Evolutionary conservation across 2,113 vertebrate species (phyloP), one percentile per base, ranked within the genome.

Genomic region (Balaenoptera acutorostrata): DNA sequence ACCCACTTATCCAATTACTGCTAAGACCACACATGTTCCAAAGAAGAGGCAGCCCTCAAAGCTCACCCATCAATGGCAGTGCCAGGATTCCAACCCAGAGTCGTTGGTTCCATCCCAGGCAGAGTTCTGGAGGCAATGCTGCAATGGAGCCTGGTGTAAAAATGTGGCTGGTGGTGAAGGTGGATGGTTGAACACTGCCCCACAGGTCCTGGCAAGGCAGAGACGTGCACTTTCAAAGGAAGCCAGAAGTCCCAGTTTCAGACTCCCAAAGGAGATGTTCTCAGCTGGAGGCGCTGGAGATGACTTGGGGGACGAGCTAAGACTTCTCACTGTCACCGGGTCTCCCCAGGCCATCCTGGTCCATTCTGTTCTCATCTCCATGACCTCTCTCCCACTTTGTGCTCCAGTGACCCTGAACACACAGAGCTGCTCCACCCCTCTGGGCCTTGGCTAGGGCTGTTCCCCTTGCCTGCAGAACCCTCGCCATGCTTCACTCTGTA

Each of bases 361-460:
- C 4, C 2, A 1, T 31, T 27, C 39, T 5, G 3, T 44, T 15
- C 23, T 39, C 25, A 36, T 7, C 44, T 75, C 29, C 6, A 0
- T 0, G 29, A 44, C 33, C 36, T 27, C 41, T 41, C 33, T 21
- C 33, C 18, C 23, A 2, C n/a, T 57, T 15, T 4, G 27, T 68
- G 39, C 68, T 59, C 78, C 49, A 8, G 66, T 27, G 25, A 61
- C 39, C 27, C n/a, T 13, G 49, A 72, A 20, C 52, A 36, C 33
- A 8, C 64, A 55, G 8, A 3, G 27, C 46, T 3, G 21, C 82
- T 14, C 57, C 27, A 52, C 33, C 10, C 13, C 64, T 36, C 36
- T 0, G 8, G 14, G 74, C 36, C 59, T 66, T 33, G 5, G 36
- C 57, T 44, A 12, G 13, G 8, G 29, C 75, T 8, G 33, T 18